Base-by-base conservation (phyloP, 2,888 invertebrate species). In the Elegia similella region DNA sequence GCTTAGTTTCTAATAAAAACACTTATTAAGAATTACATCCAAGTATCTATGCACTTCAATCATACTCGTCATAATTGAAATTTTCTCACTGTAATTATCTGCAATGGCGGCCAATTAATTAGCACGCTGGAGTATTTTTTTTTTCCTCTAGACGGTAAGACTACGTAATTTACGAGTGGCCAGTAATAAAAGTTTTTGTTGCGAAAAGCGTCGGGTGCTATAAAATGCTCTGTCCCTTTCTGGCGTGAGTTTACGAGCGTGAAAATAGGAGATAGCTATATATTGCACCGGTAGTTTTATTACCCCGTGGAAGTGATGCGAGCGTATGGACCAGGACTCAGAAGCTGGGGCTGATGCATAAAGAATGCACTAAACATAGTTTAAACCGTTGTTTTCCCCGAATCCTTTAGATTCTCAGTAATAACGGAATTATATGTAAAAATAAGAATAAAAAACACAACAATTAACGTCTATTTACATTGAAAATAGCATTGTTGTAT, bases 121-220 rank as follows among this genome's bases (percentile, higher is more conserved):
- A 30, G 7, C 15, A 29, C 42, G 43, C 12, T 2, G 7, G 46
- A 8, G 47, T 42, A 23, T 38, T 55, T 38, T 73, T 73, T 69
- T 66, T 76, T 79, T 72, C 73, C 73, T 75, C 67, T 62, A 64
- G 64, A 72, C 75, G 72, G 72, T 75, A 82, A 83, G 81, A 81
- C 80, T 82, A 76, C 82, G 82, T 84, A 86, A 86, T 89, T 88
- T 89, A 89, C 87, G 88, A 87, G 82, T 81, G 74, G 82, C 80
- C 75, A 72, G 85, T 81, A 82, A 84, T 88, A 87, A 89, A 89
- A 88, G 77, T 87, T 88, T 90, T 89, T 89, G 88, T 87, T 82
- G 82, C 82, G 82, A 84, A 86, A 86, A 86, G 79, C 84, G 83
- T 74, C 80, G 73, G 69, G 72, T 63, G 77, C 79, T 75, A 84